These are phyloP conservation scores for Chalcosyrphus nemorum DNA, from an alignment of 2,888 invertebrate species.

Conservation along the genomic window DNA sequence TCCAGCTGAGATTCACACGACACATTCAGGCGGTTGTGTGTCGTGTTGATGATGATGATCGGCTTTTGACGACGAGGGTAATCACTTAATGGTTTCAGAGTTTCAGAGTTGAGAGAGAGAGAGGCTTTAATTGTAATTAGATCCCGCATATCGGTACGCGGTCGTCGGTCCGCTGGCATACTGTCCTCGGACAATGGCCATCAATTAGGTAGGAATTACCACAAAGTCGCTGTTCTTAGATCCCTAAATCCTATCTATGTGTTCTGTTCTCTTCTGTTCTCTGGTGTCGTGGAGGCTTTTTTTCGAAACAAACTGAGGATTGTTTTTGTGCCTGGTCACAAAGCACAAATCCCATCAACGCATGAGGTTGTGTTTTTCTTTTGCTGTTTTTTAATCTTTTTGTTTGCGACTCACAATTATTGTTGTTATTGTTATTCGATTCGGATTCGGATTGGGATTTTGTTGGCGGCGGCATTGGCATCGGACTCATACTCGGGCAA, in stretches of 20 bases:
- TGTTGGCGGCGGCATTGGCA: too few species aligned
- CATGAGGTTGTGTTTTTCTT: constrained; percentile 18
- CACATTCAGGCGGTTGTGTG: too few species aligned
- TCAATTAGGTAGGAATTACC: constrained; percentile 51
- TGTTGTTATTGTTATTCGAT: background rate
- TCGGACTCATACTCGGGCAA: too few species aligned
- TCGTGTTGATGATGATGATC: too few species aligned
- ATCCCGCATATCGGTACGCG: constrained; percentile 23
- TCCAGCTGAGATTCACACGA: constrained; percentile 8
- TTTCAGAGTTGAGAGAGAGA: too few species aligned
- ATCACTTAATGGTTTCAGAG: constrained; percentile 44
- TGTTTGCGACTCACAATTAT: constrained; percentile 27
- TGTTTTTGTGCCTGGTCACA: constrained; percentile 49
- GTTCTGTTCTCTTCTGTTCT: background rate
- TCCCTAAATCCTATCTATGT: constrained; percentile 6
- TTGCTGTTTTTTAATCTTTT: constrained; percentile 22
- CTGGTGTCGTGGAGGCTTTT: background rate
- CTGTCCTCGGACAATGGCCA: constrained; percentile 34
- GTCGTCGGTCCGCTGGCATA: too few species aligned
- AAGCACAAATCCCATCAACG: constrained; percentile 30
- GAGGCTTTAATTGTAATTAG: constrained; percentile 12
- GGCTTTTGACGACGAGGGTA: constrained; percentile 37
- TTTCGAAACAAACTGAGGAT: constrained; percentile 35
- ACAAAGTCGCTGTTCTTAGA: background rate
- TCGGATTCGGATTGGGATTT: background rate